These are phyloP conservation scores for Hydrophis major DNA, from an alignment of 2,797 vertebrate species.

Conservation along the genomic window DNA sequence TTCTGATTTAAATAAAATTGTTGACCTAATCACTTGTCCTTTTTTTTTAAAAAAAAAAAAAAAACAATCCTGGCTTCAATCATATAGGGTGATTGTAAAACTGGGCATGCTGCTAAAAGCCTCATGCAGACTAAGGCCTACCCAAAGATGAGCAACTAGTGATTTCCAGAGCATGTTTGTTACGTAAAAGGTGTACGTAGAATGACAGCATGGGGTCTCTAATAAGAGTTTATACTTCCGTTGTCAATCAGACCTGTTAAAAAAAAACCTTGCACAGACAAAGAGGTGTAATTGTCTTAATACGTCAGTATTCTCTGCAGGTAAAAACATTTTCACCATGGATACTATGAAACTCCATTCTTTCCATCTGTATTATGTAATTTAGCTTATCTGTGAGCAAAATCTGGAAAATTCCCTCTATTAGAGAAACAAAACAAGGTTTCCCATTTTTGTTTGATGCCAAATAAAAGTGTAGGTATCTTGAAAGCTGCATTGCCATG, in stretches of 20 bases:
- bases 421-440: background rate
- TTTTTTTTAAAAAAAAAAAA: background rate
- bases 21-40: background rate
- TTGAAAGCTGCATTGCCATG: background rate
- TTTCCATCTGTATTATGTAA: background rate
- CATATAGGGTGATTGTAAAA: background rate
- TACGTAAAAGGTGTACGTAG: background rate
- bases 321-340: background rate
- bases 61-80: background rate
- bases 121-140: background rate
- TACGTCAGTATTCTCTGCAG: background rate
- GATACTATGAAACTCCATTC: background rate
- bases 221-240: background rate
- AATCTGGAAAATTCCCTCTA: background rate
- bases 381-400: background rate
- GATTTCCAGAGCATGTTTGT: background rate
- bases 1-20: background rate
- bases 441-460: background rate
- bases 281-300: background rate
- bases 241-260: background rate
- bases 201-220: background rate
- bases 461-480: background rate
- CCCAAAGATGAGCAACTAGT: background rate
- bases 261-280: background rate
- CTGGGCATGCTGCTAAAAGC: background rate